These are phyloP conservation scores for Alosa alosa DNA, from an alignment of 2,113 vertebrate genomes.

Conservation along the genomic window DNA sequence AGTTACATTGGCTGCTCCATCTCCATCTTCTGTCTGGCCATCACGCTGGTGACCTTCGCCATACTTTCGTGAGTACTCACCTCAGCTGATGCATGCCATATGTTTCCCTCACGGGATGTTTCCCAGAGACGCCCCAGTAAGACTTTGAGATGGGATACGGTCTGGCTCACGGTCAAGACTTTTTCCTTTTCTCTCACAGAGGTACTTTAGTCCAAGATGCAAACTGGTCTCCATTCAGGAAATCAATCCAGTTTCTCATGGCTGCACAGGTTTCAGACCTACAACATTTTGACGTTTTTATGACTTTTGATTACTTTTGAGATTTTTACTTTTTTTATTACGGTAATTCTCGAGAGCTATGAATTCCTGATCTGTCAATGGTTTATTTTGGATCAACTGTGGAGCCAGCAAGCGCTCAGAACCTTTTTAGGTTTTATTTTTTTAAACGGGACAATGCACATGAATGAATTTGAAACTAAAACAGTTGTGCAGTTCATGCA, in stretches of 20 bases:
- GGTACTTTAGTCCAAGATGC: neutral
- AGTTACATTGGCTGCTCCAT: constrained; percentile 91
- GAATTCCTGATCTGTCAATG: neutral
- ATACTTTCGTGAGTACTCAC: constrained; percentile 89
- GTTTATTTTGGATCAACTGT: neutral
- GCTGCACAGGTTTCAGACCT: neutral
- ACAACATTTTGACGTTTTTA: neutral
- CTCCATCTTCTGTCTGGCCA: constrained; percentile 86
- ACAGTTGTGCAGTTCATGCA: neutral
- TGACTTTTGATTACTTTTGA: neutral
- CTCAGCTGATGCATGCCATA: neutral
- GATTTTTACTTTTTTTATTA: neutral
- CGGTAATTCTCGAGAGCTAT: neutral
- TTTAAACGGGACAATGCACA: too few species aligned
- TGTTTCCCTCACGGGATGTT: neutral
- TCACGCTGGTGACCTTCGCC: constrained; percentile 91
- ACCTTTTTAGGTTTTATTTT: too few species aligned
- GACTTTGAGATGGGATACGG: neutral
- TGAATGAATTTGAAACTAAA: too few species aligned
- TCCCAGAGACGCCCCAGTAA: neutral
- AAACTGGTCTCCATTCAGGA: neutral
- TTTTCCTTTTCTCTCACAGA: neutral
- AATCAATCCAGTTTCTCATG: neutral
- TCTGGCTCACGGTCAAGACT: neutral
- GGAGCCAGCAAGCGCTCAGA: too few species aligned